Evolutionary conservation across 64 coral and sea anemone genomes (phyloP), one percentile per base, ranked within the genome.

Genomic region (Exaiptasia diaphana): DNA sequence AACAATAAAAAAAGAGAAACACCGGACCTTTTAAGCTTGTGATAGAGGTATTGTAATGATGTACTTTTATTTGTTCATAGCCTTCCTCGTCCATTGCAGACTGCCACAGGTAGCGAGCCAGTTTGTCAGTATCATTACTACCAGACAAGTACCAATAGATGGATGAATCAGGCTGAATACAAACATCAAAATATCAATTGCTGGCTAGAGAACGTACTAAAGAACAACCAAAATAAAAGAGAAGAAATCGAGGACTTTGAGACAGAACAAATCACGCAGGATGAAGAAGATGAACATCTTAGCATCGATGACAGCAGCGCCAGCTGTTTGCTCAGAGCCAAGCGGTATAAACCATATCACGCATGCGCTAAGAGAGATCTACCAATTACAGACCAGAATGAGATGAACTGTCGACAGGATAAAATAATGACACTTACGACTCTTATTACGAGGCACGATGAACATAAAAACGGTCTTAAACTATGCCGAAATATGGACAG

Each of bases 81-180:
- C n/a, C n/a, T n/a, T n/a, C n/a, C n/a, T n/a, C n/a, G n/a, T n/a
- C n/a, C n/a, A n/a, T n/a, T n/a, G n/a, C n/a, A n/a, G n/a, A n/a
- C n/a, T n/a, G n/a, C n/a, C n/a, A n/a, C n/a, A n/a, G n/a, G n/a
- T n/a, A n/a, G n/a, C n/a, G n/a, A n/a, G n/a, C n/a, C n/a, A n/a
- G n/a, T n/a, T n/a, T n/a, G n/a, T n/a, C n/a, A n/a, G n/a, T 65
- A 65, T 24, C 61, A 65, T 20, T 65, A 65, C 30, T 65, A 65
- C 17, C 61, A 38, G 6, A 65, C 33, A 18, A 35, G 30, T 17
- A 34, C 31, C 3, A 37, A 37, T 14, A n/a, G n/a, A n/a, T n/a
- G n/a, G n/a, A n/a, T n/a, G n/a, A 32, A 35, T 4, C 61, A 65
- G 10, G n/a, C n/a, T n/a, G n/a, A n/a, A n/a, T n/a, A n/a, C n/a